phyloP scores from a whole-genome alignment of 2,888 invertebrate species.

The Gandaritis pyraliata region DNA sequence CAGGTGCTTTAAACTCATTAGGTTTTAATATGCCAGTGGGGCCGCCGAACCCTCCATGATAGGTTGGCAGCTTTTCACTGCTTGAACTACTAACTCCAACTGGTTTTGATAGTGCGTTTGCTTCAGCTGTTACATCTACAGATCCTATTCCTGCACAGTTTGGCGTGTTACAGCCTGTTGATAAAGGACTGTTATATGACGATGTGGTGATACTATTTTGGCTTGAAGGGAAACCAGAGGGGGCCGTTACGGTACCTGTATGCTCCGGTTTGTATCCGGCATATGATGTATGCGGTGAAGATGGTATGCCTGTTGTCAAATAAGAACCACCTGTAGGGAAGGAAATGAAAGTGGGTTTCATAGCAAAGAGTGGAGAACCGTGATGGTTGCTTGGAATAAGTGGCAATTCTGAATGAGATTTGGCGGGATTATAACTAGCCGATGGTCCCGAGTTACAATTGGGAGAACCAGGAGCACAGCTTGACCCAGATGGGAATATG shows the following conservation, averaged over 20 bases:
- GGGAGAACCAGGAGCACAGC: conserved; percentile 27
- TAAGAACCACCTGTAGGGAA: conserved; percentile 6
- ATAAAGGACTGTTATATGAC: conserved; percentile 23
- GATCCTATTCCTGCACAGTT: conserved; percentile 24
- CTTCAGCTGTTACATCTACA: conserved; percentile 28
- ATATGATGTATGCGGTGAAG: conserved; percentile 8
- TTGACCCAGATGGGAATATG: conserved; percentile 11
- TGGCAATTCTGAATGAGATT: conserved; percentile 4
- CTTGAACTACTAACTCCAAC: conserved; percentile 6
- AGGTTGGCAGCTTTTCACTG: conserved; percentile 46
- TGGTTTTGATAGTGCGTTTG: conserved; percentile 35
- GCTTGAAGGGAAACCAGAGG: conserved; percentile 16
- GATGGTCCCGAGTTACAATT: conserved; percentile 19
- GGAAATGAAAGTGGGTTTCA: background rate
- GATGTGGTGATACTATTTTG: conserved; percentile 19
- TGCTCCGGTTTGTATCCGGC: conserved; percentile 15
- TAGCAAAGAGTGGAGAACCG: background rate
- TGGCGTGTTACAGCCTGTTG: conserved; percentile 28
- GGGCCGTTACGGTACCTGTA: conserved; percentile 12
- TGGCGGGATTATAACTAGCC: background rate
- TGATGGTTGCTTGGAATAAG: conserved; percentile 8
- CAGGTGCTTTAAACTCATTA: conserved; percentile 49
- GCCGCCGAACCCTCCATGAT: conserved; percentile 62
- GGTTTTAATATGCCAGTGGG: conserved; percentile 59
- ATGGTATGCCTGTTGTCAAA: conserved; percentile 11